A percentile compares a stretch with the other conserved stretches of the same genome.
These are phyloP conservation scores for Lutjanus erythropterus DNA, from an alignment of 2,113 vertebrate species.

Conservation along the genomic window DNA sequence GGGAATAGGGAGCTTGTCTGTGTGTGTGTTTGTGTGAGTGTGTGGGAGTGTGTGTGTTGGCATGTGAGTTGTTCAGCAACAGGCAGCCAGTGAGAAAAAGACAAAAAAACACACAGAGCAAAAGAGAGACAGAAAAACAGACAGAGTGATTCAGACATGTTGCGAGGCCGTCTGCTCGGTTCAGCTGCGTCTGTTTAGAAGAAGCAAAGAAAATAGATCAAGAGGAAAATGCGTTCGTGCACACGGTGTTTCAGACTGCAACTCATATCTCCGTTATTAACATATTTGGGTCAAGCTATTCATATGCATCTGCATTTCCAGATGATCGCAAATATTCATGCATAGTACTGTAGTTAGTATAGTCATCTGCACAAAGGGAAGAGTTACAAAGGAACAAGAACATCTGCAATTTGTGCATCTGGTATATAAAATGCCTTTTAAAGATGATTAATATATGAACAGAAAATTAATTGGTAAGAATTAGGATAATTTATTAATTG, in stretches of 20 bases:
- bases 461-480: too few relatives aligned
- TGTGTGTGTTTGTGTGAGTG: not conserved
- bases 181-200: constrained; percentile 23
- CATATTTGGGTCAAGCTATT: constrained; percentile 36
- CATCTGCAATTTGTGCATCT: not conserved
- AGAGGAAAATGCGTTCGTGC: not conserved
- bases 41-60: constrained; percentile 14
- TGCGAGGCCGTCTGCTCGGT: constrained; percentile 25
- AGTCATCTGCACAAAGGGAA: not conserved
- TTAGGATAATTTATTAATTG: too few relatives aligned
- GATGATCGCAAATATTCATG: not conserved
- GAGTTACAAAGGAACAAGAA: not conserved
- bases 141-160: constrained; percentile 34
- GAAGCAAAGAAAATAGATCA: constrained; percentile 1
- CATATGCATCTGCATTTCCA: not conserved
- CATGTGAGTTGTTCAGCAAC: constrained; percentile 15
- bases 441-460: too few relatives aligned
- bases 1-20: not conserved
- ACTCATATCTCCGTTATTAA: constrained; percentile 12
- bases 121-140: constrained; percentile 29
- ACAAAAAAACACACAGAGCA: too few relatives aligned
- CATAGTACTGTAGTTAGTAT: too few relatives aligned
- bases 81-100: constrained; percentile 1
- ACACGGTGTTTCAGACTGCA: not conserved
- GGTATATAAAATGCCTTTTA: too few relatives aligned